Evolutionary conservation across 2,888 invertebrate genomes (phyloP).

Genomic region (Drosophila anomelani): DNA sequence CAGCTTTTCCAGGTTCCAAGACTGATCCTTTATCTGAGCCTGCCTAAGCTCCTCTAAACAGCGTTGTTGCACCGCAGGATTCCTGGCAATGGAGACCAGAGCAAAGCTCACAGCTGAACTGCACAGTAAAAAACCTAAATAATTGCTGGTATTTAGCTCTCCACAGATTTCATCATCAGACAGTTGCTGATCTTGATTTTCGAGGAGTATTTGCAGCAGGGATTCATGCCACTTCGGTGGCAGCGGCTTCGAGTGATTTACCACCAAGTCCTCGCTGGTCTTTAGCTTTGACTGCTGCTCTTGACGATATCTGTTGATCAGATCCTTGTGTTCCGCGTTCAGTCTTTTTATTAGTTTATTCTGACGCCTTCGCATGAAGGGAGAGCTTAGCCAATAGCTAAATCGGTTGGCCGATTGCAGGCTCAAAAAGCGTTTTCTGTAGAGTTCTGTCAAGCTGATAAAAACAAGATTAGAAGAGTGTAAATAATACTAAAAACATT

Average conservation of each 20-base stretch:
- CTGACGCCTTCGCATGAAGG: slow-evolving; percentile 49
- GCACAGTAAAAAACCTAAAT: slow-evolving; percentile 56
- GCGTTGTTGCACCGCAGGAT: slow-evolving; percentile 63
- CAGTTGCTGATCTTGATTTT: slow-evolving; percentile 23
- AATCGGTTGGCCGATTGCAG: slow-evolving; percentile 55
- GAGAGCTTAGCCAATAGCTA: slow-evolving; percentile 48
- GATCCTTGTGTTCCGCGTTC: slow-evolving; percentile 46
- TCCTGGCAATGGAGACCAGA: slow-evolving; percentile 62
- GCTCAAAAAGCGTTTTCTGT: slow-evolving; percentile 60
- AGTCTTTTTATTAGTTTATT: slow-evolving; percentile 45
- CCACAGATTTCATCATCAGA: slow-evolving; percentile 46
- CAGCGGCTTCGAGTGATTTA: slow-evolving; percentile 28
- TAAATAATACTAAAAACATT: background rate
- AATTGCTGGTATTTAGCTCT: slow-evolving; percentile 64
- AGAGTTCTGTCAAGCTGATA: slow-evolving; percentile 51
- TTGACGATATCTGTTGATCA: slow-evolving; percentile 32
- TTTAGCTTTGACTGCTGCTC: slow-evolving; percentile 1
- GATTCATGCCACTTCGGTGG: slow-evolving; percentile 36
- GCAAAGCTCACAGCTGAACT: slow-evolving; percentile 61
- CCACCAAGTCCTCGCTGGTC: slow-evolving; percentile 1
- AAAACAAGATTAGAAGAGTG: no score
- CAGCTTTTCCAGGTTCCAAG: slow-evolving; percentile 16
- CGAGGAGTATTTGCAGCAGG: slow-evolving; percentile 53
- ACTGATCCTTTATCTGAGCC: background rate
- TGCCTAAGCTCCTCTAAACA: slow-evolving; percentile 53